Base-by-base conservation (phyloP, 2,888 invertebrate species). In the Lasioglossum lativentre region DNA sequence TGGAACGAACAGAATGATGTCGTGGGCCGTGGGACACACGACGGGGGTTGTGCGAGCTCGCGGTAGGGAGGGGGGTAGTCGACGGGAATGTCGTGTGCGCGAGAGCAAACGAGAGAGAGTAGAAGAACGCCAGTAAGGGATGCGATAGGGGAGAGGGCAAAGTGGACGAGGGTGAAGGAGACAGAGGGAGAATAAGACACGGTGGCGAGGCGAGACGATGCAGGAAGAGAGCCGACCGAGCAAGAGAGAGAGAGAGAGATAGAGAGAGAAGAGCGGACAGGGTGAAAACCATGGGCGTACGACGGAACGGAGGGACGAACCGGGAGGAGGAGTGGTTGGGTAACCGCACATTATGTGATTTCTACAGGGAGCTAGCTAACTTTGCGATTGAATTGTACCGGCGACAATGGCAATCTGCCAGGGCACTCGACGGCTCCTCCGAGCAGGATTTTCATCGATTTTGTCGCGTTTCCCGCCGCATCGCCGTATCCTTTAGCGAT, bases 301-400 rank as follows among this genome's bases (percentile, higher is more conserved):
- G 78, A 78, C 59, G 84, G 75, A 71, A 75, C 76, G 45, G 80
- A 73, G 84, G 80, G 84, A 73, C 78, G 80, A 86, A 81, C 45
- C 59, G 14, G 66, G 88, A 63, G 75, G 52, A 78, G 88, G 83
- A 82, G 85, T 83, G 86, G 88, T 90, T 88, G 93, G 92, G 92
- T 93, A 94, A 94, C 94, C 94, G 93, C 93, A 94, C 94, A 94
- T 94, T 94, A 94, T 94, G 94, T 94, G 94, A 94, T 94, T 94
- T 94, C 94, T 94, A 92, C 93, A 93, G 94, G 94, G 94, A 94
- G 92, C 91, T 89, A 92, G 94, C 93, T 94, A 94, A 94, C 94
- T 94, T 94, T 87, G 92, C 94, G 93, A 94, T 94, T 94, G 94
- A 94, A 94, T 94, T 94, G 94, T 93, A 93, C 93, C 89, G 93